A percentile compares a stretch with the other conserved stretches of the same genome.
Conservation (phyloP, 2,113 vertebrate genomes). For the Orthonyx spaldingii region DNA sequence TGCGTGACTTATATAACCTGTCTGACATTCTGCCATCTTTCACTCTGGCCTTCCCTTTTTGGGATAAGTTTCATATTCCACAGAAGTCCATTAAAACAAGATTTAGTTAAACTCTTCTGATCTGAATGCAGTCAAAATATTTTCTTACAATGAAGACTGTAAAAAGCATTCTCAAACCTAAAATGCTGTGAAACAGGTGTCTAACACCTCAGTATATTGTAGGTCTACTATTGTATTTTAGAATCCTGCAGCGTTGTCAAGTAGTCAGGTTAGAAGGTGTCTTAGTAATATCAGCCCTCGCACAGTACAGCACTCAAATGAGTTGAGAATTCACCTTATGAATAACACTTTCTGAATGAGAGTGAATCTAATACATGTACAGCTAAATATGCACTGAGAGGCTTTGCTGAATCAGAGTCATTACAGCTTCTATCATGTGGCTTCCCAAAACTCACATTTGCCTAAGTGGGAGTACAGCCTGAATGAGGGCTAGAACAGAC, state of each 20-base stretch:
- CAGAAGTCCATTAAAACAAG: neutral
- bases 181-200: neutral
- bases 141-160: neutral
- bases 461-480: neutral
- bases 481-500: neutral
- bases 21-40: constrained; percentile 28
- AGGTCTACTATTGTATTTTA: neutral
- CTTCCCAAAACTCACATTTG: neutral
- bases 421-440: neutral
- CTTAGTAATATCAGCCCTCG: neutral
- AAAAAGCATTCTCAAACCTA: neutral
- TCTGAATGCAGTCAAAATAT: neutral
- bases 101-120: neutral
- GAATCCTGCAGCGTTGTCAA: neutral
- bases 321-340: neutral
- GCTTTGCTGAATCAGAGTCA: neutral
- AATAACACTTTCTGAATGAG: neutral
- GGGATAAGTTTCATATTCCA: neutral
- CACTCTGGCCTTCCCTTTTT: neutral
- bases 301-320: neutral
- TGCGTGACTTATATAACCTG: neutral
- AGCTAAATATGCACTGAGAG: neutral
- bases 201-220: neutral
- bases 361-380: neutral
- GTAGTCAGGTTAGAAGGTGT: neutral